Percentiles rank a stretch among this genome's conserved stretches.
Evolutionary conservation across 2,797 vertebrate genomes (phyloP).

Genomic region (Semaprochilodus insignis): DNA sequence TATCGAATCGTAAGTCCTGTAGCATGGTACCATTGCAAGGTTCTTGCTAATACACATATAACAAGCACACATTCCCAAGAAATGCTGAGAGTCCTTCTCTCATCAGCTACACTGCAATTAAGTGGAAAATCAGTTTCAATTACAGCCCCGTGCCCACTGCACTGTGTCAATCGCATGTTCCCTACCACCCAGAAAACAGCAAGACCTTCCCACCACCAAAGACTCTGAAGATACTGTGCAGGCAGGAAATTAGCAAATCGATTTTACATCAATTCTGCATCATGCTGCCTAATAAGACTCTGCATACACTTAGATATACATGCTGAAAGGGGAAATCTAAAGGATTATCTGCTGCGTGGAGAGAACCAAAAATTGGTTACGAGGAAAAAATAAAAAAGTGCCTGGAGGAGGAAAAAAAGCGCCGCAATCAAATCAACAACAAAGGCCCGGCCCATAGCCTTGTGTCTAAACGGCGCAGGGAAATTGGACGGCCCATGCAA

Average conservation of each 20-base stretch:
- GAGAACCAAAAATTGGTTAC: neutral
- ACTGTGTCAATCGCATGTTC: neutral
- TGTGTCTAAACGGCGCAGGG: neutral
- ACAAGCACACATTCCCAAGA: neutral
- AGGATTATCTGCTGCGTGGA: slow-evolving; percentile 23
- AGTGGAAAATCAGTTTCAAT: slow-evolving; percentile 13
- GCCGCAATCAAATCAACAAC: slow-evolving; percentile 37
- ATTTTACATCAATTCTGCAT: slow-evolving; percentile 31
- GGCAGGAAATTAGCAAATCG: slow-evolving; percentile 37
- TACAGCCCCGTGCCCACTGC: slow-evolving; percentile 5
- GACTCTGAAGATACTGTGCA: neutral
- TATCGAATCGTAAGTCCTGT: too few relatives aligned
- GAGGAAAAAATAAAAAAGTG: neutral
- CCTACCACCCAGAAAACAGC: neutral
- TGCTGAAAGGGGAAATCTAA: slow-evolving; percentile 24
- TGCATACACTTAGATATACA: slow-evolving; percentile 9
- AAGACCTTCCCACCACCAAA: slow-evolving; percentile 2
- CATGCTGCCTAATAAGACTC: slow-evolving; percentile 25
- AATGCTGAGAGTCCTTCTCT: slow-evolving; percentile 9
- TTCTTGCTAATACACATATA: neutral
- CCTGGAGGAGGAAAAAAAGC: neutral
- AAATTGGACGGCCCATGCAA: slow-evolving; percentile 24
- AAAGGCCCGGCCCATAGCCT: slow-evolving; percentile 1
- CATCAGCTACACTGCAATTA: slow-evolving; percentile 18
- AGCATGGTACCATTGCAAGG: too few relatives aligned